Evolutionary conservation across 2,113 vertebrate species (phyloP).

Genomic region (Cheirogaleus medius): DNA sequence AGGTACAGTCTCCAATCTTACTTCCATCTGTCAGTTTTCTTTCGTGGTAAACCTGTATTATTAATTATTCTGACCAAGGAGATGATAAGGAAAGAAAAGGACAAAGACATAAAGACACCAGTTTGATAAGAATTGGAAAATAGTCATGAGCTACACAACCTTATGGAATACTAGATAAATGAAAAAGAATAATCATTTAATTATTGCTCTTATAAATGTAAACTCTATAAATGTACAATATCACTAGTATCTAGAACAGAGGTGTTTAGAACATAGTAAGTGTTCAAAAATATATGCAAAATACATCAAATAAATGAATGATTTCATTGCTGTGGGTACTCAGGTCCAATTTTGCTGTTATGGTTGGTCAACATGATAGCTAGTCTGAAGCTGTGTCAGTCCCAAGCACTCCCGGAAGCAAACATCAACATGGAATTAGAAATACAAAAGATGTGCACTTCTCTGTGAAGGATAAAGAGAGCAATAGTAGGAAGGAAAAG

Average conservation of each 20-base stretch:
- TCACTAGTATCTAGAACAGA: background rate
- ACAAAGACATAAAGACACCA: background rate
- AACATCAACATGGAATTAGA: background rate
- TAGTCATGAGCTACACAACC: background rate
- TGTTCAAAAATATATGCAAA: slow-evolving; percentile 18
- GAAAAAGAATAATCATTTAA: background rate
- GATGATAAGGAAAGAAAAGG: background rate
- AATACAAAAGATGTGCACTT: background rate
- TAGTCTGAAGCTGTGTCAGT: background rate
- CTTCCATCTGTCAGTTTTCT: background rate
- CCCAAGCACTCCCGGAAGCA: background rate
- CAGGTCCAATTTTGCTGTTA: background rate
- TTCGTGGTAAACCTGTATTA: background rate
- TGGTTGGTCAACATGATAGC: background rate
- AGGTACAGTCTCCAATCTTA: background rate
- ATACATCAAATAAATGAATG: background rate
- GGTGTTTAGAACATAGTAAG: background rate
- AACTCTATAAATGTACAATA: background rate
- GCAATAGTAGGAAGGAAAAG: background rate
- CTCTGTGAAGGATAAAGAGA: background rate
- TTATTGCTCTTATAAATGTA: background rate
- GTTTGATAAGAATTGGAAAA: background rate
- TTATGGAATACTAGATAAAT: background rate
- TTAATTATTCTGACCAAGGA: background rate
- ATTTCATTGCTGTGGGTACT: background rate